Evolutionary conservation across 1,140 invertebrate species (phyloP).

Genomic region (Anadara kagoshimensis): DNA sequence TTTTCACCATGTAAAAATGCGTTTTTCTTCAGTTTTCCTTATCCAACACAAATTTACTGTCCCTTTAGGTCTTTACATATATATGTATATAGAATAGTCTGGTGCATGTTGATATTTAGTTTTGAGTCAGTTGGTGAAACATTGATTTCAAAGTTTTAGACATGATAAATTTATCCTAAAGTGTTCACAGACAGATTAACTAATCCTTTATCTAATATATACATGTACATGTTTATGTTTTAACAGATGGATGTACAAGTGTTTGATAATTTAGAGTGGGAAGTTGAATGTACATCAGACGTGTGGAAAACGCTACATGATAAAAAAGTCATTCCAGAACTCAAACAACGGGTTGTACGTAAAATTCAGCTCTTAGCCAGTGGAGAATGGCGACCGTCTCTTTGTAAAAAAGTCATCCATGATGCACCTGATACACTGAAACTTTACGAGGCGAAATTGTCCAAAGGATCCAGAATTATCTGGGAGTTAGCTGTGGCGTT

Average conservation of each 20-base stretch:
- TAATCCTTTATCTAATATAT: neutral
- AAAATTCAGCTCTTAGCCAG: constrained; percentile 59
- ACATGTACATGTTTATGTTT: neutral
- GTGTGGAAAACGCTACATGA: constrained; percentile 62
- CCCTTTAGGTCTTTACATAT: too few species aligned
- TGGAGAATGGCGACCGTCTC: constrained; percentile 58
- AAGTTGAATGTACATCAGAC: constrained; percentile 68
- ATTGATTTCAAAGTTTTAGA: too few species aligned
- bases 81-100: too few species aligned
- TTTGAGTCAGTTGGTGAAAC: too few species aligned
- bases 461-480: constrained; percentile 54
- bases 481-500: constrained; percentile 69
- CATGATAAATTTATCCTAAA: neutral
- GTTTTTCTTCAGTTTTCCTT: too few species aligned
- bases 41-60: too few species aligned
- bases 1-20: too few species aligned
- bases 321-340: constrained; percentile 46
- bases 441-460: constrained; percentile 62
- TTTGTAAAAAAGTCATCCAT: constrained; percentile 48
- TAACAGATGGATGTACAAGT: constrained; percentile 38
- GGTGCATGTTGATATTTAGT: too few species aligned
- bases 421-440: constrained; percentile 53
- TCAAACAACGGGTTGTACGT: constrained; percentile 55
- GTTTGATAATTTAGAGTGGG: constrained; percentile 68
- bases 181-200: neutral